Conservation (phyloP, 2,113 vertebrate genomes). For the Riparia riparia region DNA sequence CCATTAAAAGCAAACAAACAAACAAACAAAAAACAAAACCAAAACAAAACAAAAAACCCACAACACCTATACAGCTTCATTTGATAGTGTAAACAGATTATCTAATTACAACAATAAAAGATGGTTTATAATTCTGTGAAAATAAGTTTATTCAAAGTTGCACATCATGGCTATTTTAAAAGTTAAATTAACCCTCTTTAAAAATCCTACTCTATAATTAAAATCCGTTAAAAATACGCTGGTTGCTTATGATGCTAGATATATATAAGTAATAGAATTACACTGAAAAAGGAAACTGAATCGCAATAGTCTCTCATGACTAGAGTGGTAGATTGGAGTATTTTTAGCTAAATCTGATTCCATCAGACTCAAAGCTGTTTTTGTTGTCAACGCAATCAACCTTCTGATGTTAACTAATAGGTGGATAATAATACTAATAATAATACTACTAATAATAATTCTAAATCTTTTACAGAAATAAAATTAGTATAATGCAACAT, state of each 20-base stretch:
- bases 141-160: not conserved
- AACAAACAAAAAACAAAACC: too few relatives aligned
- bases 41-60: too few relatives aligned
- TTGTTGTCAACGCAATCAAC: not conserved
- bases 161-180: not conserved
- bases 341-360: not conserved
- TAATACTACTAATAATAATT: not conserved
- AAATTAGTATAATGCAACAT: not conserved
- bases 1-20: too few relatives aligned
- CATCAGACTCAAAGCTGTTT: not conserved
- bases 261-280: slow-evolving; percentile 17
- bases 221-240: not conserved
- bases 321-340: not conserved
- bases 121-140: not conserved
- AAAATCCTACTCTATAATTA: not conserved
- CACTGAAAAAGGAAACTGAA: slow-evolving; percentile 9
- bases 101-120: not conserved
- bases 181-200: not conserved
- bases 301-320: not conserved
- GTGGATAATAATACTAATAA: not conserved
- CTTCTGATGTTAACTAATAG: not conserved
- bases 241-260: not conserved
- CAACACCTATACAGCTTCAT: not conserved
- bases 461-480: not conserved
- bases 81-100: not conserved